Evolutionary conservation across 2,797 vertebrate genomes (phyloP), one percentile per base, ranked within the genome.

Genomic region (Gambusia yucatana): DNA sequence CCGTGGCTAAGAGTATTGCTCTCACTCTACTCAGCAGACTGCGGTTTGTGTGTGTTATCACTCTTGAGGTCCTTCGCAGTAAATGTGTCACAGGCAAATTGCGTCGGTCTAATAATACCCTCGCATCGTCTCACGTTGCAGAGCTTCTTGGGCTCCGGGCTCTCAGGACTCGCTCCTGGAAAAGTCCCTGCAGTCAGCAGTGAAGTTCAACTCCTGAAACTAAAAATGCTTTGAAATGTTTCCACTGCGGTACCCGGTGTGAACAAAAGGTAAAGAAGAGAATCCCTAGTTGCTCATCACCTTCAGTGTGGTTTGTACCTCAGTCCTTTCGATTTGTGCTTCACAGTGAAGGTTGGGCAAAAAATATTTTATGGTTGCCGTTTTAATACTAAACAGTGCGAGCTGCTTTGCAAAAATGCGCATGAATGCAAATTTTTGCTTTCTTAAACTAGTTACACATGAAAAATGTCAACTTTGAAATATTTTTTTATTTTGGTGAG

Each of bases 61-160:
- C 91, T 91, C 91, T 91, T 39, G 83, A 90, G 88, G 88, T 87
- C 86, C 89, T 90, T 76, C n/a, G 84, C 89, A 87, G 91, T 92
- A 90, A 86, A 94, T 92, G 91, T 93, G 91, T 93, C 91, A 86
- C 69, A 39, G 84, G 78, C 82, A 91, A 89, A 92, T 88, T 88
- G 82, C 82, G 50, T 80, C 8, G 75, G 83, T 81, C 90, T 93
- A 93, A 94, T 94, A 93, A 95, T 93, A 94, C 76, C 82, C 83
- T 47, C 0, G 13, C 84, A 81, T 75, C 72, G 74, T 79, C 82
- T 87, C 71, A 50, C 84, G 57, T 81, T 79, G 74, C 77, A 25
- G 73, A 69, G 83, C 59, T 84, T 90, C 79, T 83, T 1, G 43
- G 77, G 80, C 70, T 59, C 33, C 1, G 17, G 30, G 4, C 67